phyloP scores from a whole-genome alignment of 2,797 vertebrate species.

The Podargus strigoides region DNA sequence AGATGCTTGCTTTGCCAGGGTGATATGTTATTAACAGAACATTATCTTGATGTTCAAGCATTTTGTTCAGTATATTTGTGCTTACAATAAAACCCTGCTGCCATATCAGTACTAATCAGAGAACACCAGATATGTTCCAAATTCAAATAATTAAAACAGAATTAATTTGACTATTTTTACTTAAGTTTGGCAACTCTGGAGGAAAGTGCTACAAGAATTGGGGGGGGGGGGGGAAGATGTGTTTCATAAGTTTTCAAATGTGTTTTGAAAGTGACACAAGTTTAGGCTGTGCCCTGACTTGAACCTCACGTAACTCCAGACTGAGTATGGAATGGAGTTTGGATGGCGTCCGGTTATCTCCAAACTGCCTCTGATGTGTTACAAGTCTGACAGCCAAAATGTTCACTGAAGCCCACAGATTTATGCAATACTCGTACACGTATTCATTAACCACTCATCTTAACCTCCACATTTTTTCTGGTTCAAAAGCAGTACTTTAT shows the following conservation, averaged over 20 bases:
- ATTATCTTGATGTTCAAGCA: not conserved
- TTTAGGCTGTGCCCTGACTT: not conserved
- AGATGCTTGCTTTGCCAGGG: not conserved
- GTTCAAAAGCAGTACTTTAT: not conserved
- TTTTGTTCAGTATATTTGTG: not conserved
- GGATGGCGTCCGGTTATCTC: not conserved
- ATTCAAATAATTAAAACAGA: not conserved
- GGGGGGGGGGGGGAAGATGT: too few relatives aligned
- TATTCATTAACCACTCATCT: not conserved
- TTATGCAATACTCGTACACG: fast-evolving
- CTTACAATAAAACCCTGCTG: not conserved
- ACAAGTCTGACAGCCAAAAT: not conserved
- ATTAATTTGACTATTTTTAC: not conserved
- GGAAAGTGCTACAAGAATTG: not conserved
- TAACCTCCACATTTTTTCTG: not conserved
- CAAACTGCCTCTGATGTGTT: not conserved
- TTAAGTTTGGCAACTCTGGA: not conserved
- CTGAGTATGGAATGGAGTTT: not conserved
- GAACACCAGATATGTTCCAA: not conserved
- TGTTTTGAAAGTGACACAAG: not conserved
- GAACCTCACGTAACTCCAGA: not conserved
- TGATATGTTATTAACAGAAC: not conserved
- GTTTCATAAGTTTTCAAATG: not conserved
- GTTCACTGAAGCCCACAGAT: not conserved
- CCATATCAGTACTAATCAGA: not conserved